These are phyloP conservation scores for Synergus gifuensis DNA, from an alignment of 2,888 invertebrate genomes.

Conservation along the genomic window DNA sequence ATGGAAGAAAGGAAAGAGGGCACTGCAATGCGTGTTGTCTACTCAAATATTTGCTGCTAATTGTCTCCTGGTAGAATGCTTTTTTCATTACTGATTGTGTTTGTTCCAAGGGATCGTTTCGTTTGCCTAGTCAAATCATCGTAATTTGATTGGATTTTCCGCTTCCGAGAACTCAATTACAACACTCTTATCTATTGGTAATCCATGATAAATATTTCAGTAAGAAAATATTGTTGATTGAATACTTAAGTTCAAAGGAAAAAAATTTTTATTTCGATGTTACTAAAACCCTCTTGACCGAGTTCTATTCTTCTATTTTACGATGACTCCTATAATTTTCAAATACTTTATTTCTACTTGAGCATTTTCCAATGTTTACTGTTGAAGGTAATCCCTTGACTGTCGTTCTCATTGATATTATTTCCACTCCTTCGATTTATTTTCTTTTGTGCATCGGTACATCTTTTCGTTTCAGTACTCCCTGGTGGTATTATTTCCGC, in stretches of 20 bases:
- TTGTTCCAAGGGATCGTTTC: not conserved
- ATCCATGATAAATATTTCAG: no score
- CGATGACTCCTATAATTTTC: not conserved
- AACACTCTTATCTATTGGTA: not conserved
- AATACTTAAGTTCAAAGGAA: not conserved
- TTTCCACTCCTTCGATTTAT: not conserved
- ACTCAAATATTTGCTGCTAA: not conserved
- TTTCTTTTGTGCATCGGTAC: not conserved
- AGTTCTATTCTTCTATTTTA: not conserved
- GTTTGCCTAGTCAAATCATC: not conserved
- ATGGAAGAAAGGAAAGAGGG: not conserved
- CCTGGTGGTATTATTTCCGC: constrained; percentile 47
- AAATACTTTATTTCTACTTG: not conserved
- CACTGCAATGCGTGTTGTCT: not conserved
- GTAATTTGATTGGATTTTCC: not conserved
- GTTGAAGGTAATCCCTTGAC: not conserved
- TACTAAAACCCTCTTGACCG: not conserved
- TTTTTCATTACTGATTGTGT: not conserved
- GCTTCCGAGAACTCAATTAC: not conserved
- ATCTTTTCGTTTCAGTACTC: constrained; percentile 25
- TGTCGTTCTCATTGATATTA: constrained; percentile 6
- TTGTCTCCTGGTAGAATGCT: not conserved
- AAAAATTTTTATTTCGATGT: not conserved
- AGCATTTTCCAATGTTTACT: not conserved
- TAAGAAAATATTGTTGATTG: no score